Base-by-base conservation (phyloP, 2,113 vertebrate species). In the Chaetorhynchus papuensis region DNA sequence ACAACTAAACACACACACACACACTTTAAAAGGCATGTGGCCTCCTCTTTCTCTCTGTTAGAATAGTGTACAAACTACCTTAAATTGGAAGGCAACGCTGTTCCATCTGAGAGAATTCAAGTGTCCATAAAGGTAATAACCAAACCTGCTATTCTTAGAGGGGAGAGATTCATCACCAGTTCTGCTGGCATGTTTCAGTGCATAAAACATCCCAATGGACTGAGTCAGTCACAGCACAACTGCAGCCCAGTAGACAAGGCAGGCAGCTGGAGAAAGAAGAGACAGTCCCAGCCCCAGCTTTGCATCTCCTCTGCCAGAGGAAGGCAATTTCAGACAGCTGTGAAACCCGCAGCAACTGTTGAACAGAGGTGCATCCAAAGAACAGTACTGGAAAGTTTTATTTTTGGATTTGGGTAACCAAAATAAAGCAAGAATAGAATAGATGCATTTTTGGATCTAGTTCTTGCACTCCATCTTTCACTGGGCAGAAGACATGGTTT, bases 261-360 rank as follows among this genome's bases (percentile, higher is more conserved):
- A 87, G 65, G 9, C 82, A 87, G 28, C 26, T 37, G 37, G 31
- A 49, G 56, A 85, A 74, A 17, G 2, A 13, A 75, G 45, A 56
- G 11, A 50, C 0, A 0, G 52, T 19, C 52, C 19, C 56, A 88
- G 56, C 13, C 42, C 11, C 75, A 79, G 7, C 23, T 71, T 21
- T 7, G 23, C 28, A 68, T 39, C 64, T 33, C 47, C 44, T 91
- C 53, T 0, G 0, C n/a, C 0, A 76, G 10, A 76, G 23, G 10
- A 75, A 5, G 5, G 35, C 22, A 66, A 44, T 27, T 63, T 59
- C 70, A 78, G 74, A 31, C 35, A 85, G 33, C 37, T 47, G 35
- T 11, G 76, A 83, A 57, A 79, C 75, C 28, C 11, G 13, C 57
- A 76, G 68, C 28, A 61, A 23, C 9, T 60, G 31, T 3, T 86